Base-by-base conservation (phyloP, 2,113 vertebrate genomes). In the Seriola dumerili region DNA sequence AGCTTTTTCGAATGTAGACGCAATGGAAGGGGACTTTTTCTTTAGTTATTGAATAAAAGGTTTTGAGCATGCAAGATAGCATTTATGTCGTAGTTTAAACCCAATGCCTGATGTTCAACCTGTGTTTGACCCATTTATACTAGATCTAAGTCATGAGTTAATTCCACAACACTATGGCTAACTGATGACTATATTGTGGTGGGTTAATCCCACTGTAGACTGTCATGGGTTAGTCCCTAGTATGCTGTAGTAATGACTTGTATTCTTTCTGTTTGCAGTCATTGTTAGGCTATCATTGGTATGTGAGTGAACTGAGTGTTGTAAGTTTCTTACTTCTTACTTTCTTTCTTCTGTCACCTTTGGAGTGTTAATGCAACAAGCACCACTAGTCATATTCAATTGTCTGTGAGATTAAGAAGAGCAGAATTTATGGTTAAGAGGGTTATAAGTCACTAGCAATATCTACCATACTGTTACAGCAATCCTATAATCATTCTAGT, bases 121-220 rank as follows among this genome's bases (percentile, higher is more conserved):
- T 14, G 7, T 17, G 32, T 65, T 40, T 80, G 78, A 81, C 84
- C 81, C 48, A 77, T 79, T 84, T 88, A 64, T 34, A 58, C 16
- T 36, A 57, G 50, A 69, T 50, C 12, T 5, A 23, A 62, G 25
- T 42, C 1, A 62, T 7, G n/a, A 23, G 16, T 72, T 80, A 82
- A 76, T 85, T 71, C 38, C 44, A 63, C 8, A n/a, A 58, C 68
- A 72, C 14, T 48, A 52, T 52, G n/a, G 21, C 12, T 59, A 62
- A 66, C 50, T 65, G 34, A 44, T 72, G 46, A 76, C 57, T 64
- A 12, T 54, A 69, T 40, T 52, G 48, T 57, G 23, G 52, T 80
- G 34, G 57, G 2, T 69, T 63, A 69, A 69, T 63, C 44, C 80
- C 23, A 25, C 8, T 38, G 38, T 38, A 8, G 1, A 8, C 23